These are phyloP conservation scores for Neosalanx taihuensis DNA, from an alignment of 2,797 vertebrate genomes.

Conservation along the genomic window DNA sequence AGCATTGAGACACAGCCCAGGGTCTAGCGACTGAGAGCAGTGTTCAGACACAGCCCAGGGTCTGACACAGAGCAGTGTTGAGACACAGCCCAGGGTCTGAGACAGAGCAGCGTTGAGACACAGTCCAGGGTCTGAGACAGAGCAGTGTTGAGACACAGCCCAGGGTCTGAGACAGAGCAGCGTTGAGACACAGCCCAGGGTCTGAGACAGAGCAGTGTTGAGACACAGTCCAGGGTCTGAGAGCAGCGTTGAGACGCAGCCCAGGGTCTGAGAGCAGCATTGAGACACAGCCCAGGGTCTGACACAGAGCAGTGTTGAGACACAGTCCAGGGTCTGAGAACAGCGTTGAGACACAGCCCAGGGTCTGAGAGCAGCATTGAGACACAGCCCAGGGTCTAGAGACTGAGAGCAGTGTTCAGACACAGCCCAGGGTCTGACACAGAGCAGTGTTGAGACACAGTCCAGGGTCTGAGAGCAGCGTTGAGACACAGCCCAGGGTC, in stretches of 20 bases:
- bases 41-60: conserved; percentile 31
- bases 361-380: conserved; percentile 10
- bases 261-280: conserved; percentile 22
- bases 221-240: conserved; percentile 28
- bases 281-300: too few species aligned
- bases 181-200: conserved; percentile 31
- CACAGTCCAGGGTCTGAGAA: background rate
- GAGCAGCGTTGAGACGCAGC: conserved; percentile 30
- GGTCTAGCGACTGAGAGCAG: background rate
- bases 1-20: background rate
- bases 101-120: too few species aligned
- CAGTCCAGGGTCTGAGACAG: background rate
- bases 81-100: too few species aligned
- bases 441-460: too few species aligned
- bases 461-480: background rate
- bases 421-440: too few species aligned
- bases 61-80: background rate
- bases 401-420: background rate
- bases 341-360: too few species aligned
- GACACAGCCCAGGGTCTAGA: conserved; percentile 27
- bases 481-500: too few species aligned
- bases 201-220: conserved; percentile 3
- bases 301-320: too few species aligned
- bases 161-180: background rate
- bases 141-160: background rate